Evolutionary conservation across 2,888 invertebrate genomes (phyloP).

Genomic region (Plusia festucae): DNA sequence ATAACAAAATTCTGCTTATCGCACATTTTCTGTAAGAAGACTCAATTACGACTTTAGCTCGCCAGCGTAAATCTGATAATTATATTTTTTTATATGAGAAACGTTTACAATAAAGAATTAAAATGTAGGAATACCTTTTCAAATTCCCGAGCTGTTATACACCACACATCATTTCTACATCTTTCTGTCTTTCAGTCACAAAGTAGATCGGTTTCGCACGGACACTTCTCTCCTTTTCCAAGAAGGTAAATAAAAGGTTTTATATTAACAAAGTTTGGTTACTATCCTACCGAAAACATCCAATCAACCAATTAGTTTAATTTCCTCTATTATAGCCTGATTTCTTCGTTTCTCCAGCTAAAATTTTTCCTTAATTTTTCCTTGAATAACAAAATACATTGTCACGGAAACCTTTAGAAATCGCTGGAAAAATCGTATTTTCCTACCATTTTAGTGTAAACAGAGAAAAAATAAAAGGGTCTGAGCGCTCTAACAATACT

Average conservation of each 20-base stretch:
- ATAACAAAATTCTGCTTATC: too few species aligned
- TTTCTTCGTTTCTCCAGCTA: slow-evolving; percentile 13
- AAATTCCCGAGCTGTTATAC: not conserved
- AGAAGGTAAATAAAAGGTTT: not conserved
- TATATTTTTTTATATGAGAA: too few species aligned
- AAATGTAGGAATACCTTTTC: not conserved
- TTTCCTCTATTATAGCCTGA: not conserved
- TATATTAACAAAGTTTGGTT: not conserved
- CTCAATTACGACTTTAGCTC: too few species aligned
- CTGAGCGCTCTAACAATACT: slow-evolving; percentile 62
- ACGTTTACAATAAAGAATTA: too few species aligned
- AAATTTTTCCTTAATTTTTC: slow-evolving; percentile 12
- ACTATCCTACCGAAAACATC: not conserved
- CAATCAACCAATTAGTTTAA: slow-evolving; percentile 13
- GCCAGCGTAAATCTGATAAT: too few species aligned
- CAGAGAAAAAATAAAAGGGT: slow-evolving; percentile 65
- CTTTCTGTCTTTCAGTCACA: not conserved
- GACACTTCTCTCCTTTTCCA: not conserved
- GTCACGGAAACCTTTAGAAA: slow-evolving; percentile 18
- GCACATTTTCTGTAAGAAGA: too few species aligned
- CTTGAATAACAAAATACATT: slow-evolving; percentile 21
- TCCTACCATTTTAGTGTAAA: slow-evolving; percentile 39
- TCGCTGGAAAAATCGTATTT: slow-evolving; percentile 25
- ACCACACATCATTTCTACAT: not conserved
- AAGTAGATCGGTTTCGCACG: not conserved